Evolutionary conservation across 2,797 vertebrate species (phyloP), one percentile per base, ranked within the genome.

Genomic region (Aratinga solstitialis): DNA sequence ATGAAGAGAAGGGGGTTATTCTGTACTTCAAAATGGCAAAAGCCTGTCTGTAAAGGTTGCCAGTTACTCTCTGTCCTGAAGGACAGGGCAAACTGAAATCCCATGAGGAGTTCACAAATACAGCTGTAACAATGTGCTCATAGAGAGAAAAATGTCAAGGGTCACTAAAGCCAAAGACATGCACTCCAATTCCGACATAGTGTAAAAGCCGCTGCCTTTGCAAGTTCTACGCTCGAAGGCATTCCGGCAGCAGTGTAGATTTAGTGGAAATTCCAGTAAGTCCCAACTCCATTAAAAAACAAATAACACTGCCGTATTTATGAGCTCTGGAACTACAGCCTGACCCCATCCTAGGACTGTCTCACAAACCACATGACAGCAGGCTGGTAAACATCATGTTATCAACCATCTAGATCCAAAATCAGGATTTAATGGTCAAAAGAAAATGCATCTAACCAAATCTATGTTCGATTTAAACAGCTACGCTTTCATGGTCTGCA

Each of bases 191-290:
- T 38, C 23, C 58, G 59, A 54, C 59, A 45, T 32, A 9, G 6
- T 0, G 2, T 27, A 45, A 69, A 90, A 78, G 29, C 47, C 8
- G 0, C 5, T 13, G 21, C 47, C 63, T 61, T 62, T 27, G 10
- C n/a, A 50, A 73, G 21, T 26, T 61, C 42, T 14, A 10, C 14
- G n/a, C 43, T 30, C 3, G 2, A 13, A 6, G 34, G 63, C 47
- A 26, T 40, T 59, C 36, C 40, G 26, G 38, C 22, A 77, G 51
- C 0, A 0, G 12, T 2, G 11, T 0, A 36, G n/a, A 32, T 38
- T 34, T 4, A 65, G 21, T 9, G 30, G 13, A 56, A 86, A 73
- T 8, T 42, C 23, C 34, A 34, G 2, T 23, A 32, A 71, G 30
- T 59, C 43, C 62, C 69, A 83, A 4, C 5, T 24, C 16, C 62